Percentiles rank a stretch among this genome's conserved stretches.
Conservation (phyloP, 2,113 vertebrate genomes). For the Psophia crepitans region DNA sequence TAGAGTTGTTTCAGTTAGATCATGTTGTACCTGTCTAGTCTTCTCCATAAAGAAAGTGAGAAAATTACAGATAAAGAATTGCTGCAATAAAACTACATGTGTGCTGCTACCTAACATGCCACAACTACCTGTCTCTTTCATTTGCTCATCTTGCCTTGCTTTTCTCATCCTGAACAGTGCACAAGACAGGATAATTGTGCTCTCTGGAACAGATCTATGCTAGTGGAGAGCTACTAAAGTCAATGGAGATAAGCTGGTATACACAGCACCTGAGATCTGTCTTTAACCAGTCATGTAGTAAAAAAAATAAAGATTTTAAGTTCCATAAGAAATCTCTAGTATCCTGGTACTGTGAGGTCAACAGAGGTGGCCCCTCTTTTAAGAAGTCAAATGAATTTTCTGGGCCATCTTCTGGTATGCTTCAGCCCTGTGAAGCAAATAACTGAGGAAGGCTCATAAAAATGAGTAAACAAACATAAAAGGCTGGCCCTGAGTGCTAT, state of each 20-base stretch:
- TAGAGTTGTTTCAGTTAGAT: background rate
- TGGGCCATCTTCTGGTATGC: conserved; percentile 37
- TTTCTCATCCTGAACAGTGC: background rate
- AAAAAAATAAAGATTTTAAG: background rate
- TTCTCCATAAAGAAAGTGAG: background rate
- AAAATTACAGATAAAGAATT: background rate
- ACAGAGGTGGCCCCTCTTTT: background rate
- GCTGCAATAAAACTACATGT: background rate
- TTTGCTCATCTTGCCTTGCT: background rate
- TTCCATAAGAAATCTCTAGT: background rate
- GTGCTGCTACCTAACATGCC: background rate
- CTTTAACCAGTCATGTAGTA: background rate
- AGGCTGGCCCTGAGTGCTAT: conserved; percentile 45
- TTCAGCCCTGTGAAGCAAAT: conserved; percentile 51
- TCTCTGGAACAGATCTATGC: background rate
- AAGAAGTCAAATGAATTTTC: conserved; percentile 10
- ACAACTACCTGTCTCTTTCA: background rate
- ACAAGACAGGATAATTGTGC: background rate
- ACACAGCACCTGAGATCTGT: background rate
- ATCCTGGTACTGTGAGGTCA: background rate
- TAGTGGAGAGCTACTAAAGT: background rate
- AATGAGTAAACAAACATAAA: conserved; percentile 76
- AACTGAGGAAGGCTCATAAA: conserved; percentile 66
- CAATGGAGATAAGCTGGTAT: background rate
- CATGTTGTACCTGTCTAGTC: background rate